Percentiles rank a stretch among this genome's conserved stretches.
Conservation (phyloP, 2,113 vertebrate genomes). For the Spilogale gracilis region DNA sequence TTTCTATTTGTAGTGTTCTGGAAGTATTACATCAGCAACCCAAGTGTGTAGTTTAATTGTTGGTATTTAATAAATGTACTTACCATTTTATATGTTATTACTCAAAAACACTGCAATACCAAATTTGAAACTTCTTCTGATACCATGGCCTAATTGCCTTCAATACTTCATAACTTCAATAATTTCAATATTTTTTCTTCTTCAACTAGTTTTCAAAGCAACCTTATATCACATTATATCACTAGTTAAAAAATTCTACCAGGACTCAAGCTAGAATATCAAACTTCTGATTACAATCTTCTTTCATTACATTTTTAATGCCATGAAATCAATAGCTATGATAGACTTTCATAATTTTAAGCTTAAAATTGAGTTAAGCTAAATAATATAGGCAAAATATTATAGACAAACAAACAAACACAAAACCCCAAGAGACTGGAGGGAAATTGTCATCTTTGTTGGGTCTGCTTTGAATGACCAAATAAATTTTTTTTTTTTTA, state of each 20-base stretch:
- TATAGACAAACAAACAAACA: not conserved
- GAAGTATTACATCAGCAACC: not conserved
- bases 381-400: not conserved
- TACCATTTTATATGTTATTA: not conserved
- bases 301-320: not conserved
- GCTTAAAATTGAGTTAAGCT: not conserved
- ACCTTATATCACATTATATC: not conserved
- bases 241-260: not conserved
- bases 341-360: not conserved
- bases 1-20: not conserved
- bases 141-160: not conserved
- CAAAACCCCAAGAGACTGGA: not conserved
- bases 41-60: not conserved
- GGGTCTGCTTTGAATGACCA: not conserved
- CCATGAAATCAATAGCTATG: not conserved
- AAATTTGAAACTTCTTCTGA: not conserved
- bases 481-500: not conserved
- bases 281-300: not conserved
- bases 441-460: not conserved
- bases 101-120: not conserved
- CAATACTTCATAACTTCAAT: not conserved
- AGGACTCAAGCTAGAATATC: not conserved
- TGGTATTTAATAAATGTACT: not conserved
- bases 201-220: slow-evolving; percentile 8
- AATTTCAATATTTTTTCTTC: not conserved